Evolutionary conservation across 2,113 vertebrate genomes (phyloP).

Genomic region (Dinomys branickii): DNA sequence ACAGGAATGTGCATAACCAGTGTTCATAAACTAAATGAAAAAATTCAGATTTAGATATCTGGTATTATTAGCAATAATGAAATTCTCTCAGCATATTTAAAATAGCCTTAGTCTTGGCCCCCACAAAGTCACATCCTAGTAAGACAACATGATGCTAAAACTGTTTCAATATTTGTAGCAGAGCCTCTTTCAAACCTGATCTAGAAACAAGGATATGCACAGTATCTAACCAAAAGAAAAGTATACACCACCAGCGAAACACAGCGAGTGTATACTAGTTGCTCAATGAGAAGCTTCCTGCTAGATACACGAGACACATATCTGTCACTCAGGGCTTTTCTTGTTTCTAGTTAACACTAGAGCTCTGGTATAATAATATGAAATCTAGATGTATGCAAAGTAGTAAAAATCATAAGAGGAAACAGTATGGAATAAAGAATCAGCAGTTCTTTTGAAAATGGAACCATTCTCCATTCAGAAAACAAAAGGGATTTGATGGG

Average conservation of each 20-base stretch:
- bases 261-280: background rate
- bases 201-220: background rate
- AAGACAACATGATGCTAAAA: conserved; percentile 7
- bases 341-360: conserved; percentile 9
- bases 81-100: background rate
- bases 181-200: conserved; percentile 6
- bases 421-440: background rate
- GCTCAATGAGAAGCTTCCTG: background rate
- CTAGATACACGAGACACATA: background rate
- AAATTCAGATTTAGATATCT: background rate
- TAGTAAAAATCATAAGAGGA: background rate
- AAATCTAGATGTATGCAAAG: background rate
- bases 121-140: background rate
- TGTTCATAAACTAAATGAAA: background rate
- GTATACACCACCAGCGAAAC: background rate
- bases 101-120: background rate
- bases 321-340: background rate
- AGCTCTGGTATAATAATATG: background rate
- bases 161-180: background rate
- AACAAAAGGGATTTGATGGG: background rate
- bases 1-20: background rate
- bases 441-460: background rate
- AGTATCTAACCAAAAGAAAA: background rate
- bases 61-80: background rate
- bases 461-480: background rate